A percentile compares a stretch with the other conserved stretches of the same genome.
phyloP scores from a whole-genome alignment of 2,797 vertebrate species.

The Champsocephalus gunnari region DNA sequence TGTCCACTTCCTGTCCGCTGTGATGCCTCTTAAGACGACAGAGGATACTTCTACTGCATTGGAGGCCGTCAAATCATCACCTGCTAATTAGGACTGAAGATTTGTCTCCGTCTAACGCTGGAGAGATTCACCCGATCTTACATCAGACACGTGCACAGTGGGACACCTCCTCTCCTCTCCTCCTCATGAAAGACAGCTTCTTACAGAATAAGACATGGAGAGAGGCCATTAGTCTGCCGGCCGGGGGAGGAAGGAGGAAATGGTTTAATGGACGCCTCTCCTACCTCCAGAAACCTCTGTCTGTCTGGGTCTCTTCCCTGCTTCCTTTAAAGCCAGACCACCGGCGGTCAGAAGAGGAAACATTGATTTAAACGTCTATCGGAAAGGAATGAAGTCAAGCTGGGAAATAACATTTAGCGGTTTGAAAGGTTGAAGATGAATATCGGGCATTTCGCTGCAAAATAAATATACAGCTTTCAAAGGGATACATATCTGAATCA shows the following conservation, averaged over 20 bases:
- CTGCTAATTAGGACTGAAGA: background rate
- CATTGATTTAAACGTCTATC: constrained; percentile 65
- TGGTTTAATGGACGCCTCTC: constrained; percentile 76
- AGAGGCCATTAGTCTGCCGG: constrained; percentile 76
- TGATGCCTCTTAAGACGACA: background rate
- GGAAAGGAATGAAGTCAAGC: constrained; percentile 55
- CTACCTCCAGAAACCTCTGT: constrained; percentile 29
- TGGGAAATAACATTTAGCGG: constrained; percentile 62
- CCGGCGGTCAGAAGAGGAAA: constrained; percentile 48
- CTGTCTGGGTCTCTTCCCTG: constrained; percentile 41
- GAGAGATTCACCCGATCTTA: constrained; percentile 26
- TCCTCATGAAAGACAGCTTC: constrained; percentile 75
- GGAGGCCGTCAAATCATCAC: background rate
- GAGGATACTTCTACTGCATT: background rate
- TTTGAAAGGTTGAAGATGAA: constrained; percentile 56
- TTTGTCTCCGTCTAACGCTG: constrained; percentile 15
- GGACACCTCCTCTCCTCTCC: constrained; percentile 51
- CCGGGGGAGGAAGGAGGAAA: constrained; percentile 76
- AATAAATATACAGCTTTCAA: constrained; percentile 56
- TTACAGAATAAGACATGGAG: constrained; percentile 83
- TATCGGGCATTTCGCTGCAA: constrained; percentile 64
- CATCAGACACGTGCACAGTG: constrained; percentile 7
- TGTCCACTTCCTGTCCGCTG: too few species aligned
- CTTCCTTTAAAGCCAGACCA: constrained; percentile 54
- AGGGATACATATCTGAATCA: constrained; percentile 57